Evolutionary conservation across 1,140 invertebrate genomes (phyloP), one percentile per base, ranked within the genome.

Genomic region (Aplysia californica): DNA sequence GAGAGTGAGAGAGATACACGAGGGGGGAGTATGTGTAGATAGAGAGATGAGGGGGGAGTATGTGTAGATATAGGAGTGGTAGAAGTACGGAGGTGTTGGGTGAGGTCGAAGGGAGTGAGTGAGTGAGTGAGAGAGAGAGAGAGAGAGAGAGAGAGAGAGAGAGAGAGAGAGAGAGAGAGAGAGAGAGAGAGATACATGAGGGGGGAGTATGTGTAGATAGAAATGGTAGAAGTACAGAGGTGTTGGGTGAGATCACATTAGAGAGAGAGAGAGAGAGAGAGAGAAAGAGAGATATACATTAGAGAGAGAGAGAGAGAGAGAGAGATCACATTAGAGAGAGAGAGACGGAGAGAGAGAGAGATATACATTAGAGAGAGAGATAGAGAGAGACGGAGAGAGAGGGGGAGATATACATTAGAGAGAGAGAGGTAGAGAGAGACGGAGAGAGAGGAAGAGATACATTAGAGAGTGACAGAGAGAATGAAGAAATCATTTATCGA

Each of bases 381-480:
- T 10, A 50, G 44, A 50, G 44, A 50, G 44, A 50, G 44, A 50
- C 10, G n/a, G 44, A 50, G 44, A 50, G 44, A 50, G 44, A 50
- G 44, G n/a, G n/a, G n/a, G n/a, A n/a, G n/a, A n/a, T n/a, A n/a
- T n/a, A n/a, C n/a, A n/a, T n/a, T n/a, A n/a, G n/a, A 50, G 44
- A 50, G 44, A 50, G 44, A 50, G 44, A 50, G 44, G n/a, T 10
- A 61, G 29, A 61, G 58, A 61, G 29, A 61, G 58, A 61, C 6
- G 26, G 58, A 61, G 29, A 61, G 58, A 61, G 44, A 50, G 44
- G n/a, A n/a, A 50, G 44, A 50, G 44, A 50, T n/a, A n/a, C n/a
- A n/a, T n/a, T n/a, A n/a, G n/a, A n/a, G n/a, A n/a, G n/a, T n/a
- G n/a, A n/a, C n/a, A n/a, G n/a, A n/a, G n/a, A n/a, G n/a, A n/a